A percentile compares a stretch with the other conserved stretches of the same genome.
These are phyloP conservation scores for Phalangium opilio DNA, from an alignment of 2,888 invertebrate genomes.

Conservation along the genomic window DNA sequence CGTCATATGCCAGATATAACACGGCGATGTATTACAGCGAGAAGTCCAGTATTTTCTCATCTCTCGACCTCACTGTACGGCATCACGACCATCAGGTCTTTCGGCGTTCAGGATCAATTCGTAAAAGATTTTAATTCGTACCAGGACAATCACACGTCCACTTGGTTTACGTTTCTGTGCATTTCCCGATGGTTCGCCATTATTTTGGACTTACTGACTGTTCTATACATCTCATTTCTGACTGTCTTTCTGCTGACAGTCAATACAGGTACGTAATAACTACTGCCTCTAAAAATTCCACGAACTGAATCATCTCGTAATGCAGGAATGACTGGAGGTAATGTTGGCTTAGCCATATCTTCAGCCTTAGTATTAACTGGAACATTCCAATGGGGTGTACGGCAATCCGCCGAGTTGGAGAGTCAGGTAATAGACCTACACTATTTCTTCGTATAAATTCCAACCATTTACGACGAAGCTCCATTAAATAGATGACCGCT, in stretches of 20 bases:
- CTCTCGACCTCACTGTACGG: constrained; percentile 21
- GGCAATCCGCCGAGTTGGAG: constrained; percentile 38
- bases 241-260: constrained; percentile 47
- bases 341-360: constrained; percentile 54
- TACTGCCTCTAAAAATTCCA: too few species aligned
- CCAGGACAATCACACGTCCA: constrained; percentile 63
- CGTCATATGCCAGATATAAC: too few species aligned
- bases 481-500: constrained; percentile 18
- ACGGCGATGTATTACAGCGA: too few species aligned
- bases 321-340: constrained; percentile 37
- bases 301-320: background rate
- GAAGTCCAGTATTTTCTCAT: constrained; percentile 23
- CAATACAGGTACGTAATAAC: too few species aligned
- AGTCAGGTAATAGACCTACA: constrained; percentile 30
- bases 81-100: constrained; percentile 30
- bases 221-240: constrained; percentile 66
- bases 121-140: constrained; percentile 31
- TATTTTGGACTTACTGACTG: constrained; percentile 74
- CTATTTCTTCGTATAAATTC: too few species aligned
- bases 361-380: constrained; percentile 40
- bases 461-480: too few species aligned
- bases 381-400: constrained; percentile 37
- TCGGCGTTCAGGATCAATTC: constrained; percentile 60
- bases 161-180: constrained; percentile 76
- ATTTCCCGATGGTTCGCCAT: constrained; percentile 85